phyloP scores from a whole-genome alignment of 2,113 vertebrate species.

The Tyrannus savana region DNA sequence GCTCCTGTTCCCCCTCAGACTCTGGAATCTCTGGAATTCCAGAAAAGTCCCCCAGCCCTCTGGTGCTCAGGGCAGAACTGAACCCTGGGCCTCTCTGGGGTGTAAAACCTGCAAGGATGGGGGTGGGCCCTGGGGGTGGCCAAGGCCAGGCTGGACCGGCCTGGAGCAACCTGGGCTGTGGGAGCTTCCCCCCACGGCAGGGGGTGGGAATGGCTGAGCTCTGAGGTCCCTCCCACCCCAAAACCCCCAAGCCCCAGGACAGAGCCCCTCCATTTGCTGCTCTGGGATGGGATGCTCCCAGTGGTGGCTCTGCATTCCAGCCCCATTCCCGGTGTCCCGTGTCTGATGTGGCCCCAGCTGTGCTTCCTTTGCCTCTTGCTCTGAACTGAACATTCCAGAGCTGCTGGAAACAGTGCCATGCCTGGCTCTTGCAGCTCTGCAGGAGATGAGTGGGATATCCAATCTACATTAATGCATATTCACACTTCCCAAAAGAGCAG shows the following conservation, averaged over 20 bases:
- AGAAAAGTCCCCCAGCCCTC: fast-evolving
- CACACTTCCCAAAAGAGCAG: neutral
- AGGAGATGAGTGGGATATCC: neutral
- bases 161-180: neutral
- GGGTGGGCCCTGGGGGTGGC: neutral
- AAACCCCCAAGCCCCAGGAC: fast-evolving
- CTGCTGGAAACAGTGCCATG: neutral
- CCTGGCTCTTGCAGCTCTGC: neutral
- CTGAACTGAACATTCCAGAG: neutral
- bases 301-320: neutral
- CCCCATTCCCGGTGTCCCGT: neutral
- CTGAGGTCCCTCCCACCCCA: neutral
- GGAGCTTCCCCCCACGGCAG: neutral
- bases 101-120: neutral
- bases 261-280: neutral
- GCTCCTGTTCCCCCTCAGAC: neutral
- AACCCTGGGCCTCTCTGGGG: neutral
- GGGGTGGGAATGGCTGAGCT: neutral
- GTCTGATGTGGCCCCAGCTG: neutral
- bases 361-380: too few species aligned
- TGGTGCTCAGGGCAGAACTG: neutral
- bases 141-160: neutral
- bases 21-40: neutral
- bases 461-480: neutral
- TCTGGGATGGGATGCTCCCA: neutral